phyloP scores from a whole-genome alignment of 2,113 vertebrate species.

The Tupaia chinensis region DNA sequence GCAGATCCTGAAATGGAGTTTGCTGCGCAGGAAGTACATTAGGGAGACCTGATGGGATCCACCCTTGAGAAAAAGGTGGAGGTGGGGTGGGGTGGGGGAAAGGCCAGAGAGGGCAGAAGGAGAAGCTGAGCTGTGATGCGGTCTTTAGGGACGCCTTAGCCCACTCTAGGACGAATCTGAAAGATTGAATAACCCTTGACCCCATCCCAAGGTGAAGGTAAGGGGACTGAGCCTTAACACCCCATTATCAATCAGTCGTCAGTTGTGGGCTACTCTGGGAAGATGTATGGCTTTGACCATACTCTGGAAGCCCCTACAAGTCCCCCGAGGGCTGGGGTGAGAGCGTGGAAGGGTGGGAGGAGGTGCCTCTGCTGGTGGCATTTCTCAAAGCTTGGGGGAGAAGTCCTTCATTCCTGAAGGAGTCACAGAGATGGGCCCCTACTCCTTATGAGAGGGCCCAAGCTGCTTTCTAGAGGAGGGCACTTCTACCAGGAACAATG shows the following conservation, averaged over 20 bases:
- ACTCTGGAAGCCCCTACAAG: not conserved
- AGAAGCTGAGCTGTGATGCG: not conserved
- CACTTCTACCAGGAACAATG: not conserved
- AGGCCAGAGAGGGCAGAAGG: not conserved
- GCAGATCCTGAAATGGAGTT: not conserved
- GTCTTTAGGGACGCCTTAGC: not conserved
- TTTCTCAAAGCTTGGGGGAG: not conserved
- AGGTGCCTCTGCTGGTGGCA: not conserved
- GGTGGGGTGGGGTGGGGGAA: not conserved
- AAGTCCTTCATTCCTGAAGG: constrained; percentile 4
- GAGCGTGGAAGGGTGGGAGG: not conserved
- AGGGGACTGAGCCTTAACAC: not conserved
- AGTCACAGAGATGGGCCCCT: not conserved
- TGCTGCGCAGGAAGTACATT: not conserved
- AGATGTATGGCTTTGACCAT: not conserved
- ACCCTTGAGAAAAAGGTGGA: not conserved
- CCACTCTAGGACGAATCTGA: not conserved
- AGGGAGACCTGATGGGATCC: not conserved
- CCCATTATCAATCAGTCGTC: not conserved
- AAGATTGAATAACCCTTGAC: not conserved
- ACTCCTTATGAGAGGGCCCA: not conserved
- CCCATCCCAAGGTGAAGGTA: not conserved
- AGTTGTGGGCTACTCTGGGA: not conserved
- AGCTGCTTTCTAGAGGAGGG: not conserved
- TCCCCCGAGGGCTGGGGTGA: too few species aligned